Conservation (phyloP, 1,140 invertebrate genomes). For the Andrena cerasifolii region DNA sequence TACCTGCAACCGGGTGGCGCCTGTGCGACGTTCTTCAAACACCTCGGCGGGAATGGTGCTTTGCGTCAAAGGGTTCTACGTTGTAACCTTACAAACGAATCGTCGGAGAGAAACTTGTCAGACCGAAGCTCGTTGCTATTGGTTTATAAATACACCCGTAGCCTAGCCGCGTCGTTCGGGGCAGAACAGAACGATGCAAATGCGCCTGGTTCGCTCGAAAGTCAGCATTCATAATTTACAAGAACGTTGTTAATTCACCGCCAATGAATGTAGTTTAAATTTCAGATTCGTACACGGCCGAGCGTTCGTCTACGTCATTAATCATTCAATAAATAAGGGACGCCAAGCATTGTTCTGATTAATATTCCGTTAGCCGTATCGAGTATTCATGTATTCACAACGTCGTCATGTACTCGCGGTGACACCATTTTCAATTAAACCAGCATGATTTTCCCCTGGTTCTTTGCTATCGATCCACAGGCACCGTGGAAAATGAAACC, state of each 20-base stretch:
- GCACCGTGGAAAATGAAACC: background rate
- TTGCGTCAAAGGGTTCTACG: background rate
- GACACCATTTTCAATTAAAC: constrained; percentile 34
- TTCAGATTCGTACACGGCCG: background rate
- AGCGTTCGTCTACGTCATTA: background rate
- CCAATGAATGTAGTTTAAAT: constrained; percentile 20
- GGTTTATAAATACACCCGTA: no score
- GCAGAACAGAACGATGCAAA: background rate
- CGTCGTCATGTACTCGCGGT: background rate
- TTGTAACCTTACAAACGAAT: no score
- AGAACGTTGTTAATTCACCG: constrained; percentile 3
- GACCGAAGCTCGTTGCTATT: no score
- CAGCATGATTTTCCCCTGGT: constrained; percentile 15
- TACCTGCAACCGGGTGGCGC: no score
- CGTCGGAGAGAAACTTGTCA: no score
- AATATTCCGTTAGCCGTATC: constrained; percentile 17
- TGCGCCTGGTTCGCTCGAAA: no score
- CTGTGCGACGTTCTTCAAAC: background rate
- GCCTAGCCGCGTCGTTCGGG: background rate
- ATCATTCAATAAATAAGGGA: constrained; percentile 34
- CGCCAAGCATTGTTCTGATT: constrained; percentile 25
- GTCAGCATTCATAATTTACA: background rate
- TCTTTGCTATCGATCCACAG: background rate
- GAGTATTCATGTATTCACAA: constrained; percentile 39
- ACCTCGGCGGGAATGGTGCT: background rate